Percentiles rank a stretch among this genome's conserved stretches.
phyloP scores from a whole-genome alignment of 2,113 vertebrate species.

The Seriola aureovittata region DNA sequence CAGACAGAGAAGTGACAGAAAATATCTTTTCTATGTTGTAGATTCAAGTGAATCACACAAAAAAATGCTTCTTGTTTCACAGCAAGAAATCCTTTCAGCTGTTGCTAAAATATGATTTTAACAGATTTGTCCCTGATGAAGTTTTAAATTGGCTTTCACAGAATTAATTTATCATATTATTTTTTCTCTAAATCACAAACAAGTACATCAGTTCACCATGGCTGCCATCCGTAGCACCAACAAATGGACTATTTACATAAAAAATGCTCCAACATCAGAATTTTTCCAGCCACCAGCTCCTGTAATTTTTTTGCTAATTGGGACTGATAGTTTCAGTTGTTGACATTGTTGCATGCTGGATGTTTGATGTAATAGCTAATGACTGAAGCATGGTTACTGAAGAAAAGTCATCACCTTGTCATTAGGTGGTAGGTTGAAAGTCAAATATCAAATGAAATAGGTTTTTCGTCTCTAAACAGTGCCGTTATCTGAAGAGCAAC shows the following conservation, averaged over 20 bases:
- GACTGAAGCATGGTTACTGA: background rate
- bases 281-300: conserved; percentile 10
- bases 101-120: conserved; percentile 13
- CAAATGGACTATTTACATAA: conserved; percentile 59
- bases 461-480: background rate
- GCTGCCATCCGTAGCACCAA: conserved; percentile 55
- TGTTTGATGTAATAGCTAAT: conserved; percentile 14
- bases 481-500: too few relatives aligned
- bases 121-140: conserved; percentile 38
- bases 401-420: conserved; percentile 7
- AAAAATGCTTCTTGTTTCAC: background rate
- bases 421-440: background rate
- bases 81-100: conserved; percentile 19
- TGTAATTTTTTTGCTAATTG: conserved; percentile 28
- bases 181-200: conserved; percentile 61
- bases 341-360: conserved; percentile 5
- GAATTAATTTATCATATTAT: conserved; percentile 64
- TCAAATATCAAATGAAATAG: background rate
- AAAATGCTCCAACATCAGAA: conserved; percentile 40
- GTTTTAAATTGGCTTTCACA: conserved; percentile 44
- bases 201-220: conserved; percentile 73
- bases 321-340: background rate
- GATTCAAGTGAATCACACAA: background rate
- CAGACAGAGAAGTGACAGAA: conserved; percentile 55
- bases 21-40: conserved; percentile 12